Evolutionary conservation across 1,140 invertebrate genomes (phyloP).

Genomic region (Helicoverpa armigera): DNA sequence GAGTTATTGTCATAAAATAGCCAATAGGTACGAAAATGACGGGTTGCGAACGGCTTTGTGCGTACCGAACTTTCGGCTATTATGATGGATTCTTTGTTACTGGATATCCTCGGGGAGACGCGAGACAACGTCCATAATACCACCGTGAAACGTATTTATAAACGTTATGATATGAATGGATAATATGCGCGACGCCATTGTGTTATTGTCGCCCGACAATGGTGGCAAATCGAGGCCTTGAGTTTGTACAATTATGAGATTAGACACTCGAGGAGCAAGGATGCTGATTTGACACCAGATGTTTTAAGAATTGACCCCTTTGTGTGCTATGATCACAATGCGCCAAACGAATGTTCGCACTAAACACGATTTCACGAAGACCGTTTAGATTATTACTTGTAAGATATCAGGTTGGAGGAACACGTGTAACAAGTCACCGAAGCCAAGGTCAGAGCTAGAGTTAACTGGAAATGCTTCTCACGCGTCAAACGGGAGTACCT

Average conservation of each 20-base stretch:
- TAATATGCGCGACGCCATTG: constrained; percentile 70
- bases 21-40: constrained; percentile 84
- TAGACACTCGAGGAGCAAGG: constrained; percentile 68
- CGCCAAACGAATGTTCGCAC: constrained; percentile 31
- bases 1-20: constrained; percentile 84
- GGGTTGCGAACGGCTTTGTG: constrained; percentile 79
- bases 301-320: constrained; percentile 50
- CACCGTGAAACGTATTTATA: constrained; percentile 82
- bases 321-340: constrained; percentile 40
- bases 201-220: constrained; percentile 67
- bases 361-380: constrained; percentile 29
- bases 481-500: neutral
- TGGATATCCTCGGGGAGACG: constrained; percentile 77
- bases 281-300: constrained; percentile 53
- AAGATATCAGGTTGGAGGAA: constrained; percentile 20
- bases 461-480: neutral
- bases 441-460: neutral
- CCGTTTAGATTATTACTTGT: constrained; percentile 10
- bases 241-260: constrained; percentile 77
- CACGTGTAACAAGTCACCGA: neutral
- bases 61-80: constrained; percentile 67
- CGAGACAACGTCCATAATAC: constrained; percentile 75
- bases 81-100: constrained; percentile 78
- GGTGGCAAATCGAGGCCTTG: constrained; percentile 69
- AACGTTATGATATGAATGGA: constrained; percentile 84